Evolutionary conservation across 2,113 vertebrate species (phyloP).

Genomic region (Sceloporus undulatus): DNA sequence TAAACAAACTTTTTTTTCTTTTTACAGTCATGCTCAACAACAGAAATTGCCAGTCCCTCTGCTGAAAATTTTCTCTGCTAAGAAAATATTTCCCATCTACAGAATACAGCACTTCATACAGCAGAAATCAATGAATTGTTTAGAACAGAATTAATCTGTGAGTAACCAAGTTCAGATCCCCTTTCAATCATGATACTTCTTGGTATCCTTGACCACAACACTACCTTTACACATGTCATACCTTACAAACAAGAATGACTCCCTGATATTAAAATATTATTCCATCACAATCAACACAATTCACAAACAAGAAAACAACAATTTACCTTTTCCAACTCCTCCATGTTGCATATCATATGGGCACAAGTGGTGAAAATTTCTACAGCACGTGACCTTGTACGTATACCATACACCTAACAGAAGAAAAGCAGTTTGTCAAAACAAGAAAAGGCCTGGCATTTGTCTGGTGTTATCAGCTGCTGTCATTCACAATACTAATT

Average conservation of each 20-base stretch:
- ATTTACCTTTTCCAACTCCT: constrained; percentile 95
- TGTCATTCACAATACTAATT: background rate
- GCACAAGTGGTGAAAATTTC: constrained; percentile 99
- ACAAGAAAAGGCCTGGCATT: background rate
- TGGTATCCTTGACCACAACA: too few relatives aligned
- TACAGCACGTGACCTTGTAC: constrained; percentile 93
- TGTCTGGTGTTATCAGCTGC: background rate
- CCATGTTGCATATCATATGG: constrained; percentile 98
- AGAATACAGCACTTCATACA: background rate
- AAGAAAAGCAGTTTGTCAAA: constrained; percentile 4
- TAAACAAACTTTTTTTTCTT: background rate
- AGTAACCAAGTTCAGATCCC: background rate
- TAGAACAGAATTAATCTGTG: background rate
- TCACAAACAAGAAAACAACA: background rate
- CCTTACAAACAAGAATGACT: background rate
- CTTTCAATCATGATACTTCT: background rate
- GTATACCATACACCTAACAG: constrained; percentile 93
- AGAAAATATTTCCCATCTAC: background rate
- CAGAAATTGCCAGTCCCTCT: background rate
- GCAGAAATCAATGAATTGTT: background rate
- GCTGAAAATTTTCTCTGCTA: background rate
- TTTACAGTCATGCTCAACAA: constrained; percentile 2
- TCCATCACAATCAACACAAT: background rate
- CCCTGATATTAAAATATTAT: background rate
- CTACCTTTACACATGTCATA: background rate